These are phyloP conservation scores for Zaprionus vittiger DNA, from an alignment of 1,140 invertebrate genomes.

Conservation along the genomic window DNA sequence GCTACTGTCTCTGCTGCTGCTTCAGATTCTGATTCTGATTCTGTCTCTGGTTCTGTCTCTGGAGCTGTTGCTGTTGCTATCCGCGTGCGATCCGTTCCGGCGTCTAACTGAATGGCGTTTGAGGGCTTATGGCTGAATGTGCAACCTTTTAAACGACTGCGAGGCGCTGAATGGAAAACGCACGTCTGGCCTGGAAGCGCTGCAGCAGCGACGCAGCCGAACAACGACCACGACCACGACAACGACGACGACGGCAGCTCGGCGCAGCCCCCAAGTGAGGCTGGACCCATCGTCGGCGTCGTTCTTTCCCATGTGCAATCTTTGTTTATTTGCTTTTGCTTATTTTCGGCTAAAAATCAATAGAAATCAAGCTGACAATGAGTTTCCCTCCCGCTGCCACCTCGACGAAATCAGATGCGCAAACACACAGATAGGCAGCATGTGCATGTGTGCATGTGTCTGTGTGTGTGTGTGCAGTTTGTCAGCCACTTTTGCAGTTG, in stretches of 20 bases:
- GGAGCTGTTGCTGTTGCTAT: conserved; percentile 4
- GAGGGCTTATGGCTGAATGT: conserved; percentile 80
- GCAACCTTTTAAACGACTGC: conserved; percentile 77
- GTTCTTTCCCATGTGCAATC: conserved; percentile 24
- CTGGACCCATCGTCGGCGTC: background rate
- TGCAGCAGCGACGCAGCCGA: conserved; percentile 16
- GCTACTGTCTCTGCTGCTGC: background rate
- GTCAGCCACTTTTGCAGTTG: conserved; percentile 43
- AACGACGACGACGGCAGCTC: background rate
- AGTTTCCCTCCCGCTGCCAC: background rate
- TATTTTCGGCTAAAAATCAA: conserved; percentile 47
- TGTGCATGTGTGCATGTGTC: background rate
- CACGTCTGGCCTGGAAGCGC: conserved; percentile 61
- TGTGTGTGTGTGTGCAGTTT: conserved; percentile 8
- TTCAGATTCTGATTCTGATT: background rate
- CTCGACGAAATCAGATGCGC: conserved; percentile 15
- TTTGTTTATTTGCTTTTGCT: conserved; percentile 48
- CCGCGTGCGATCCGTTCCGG: conserved; percentile 74
- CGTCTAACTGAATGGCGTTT: conserved; percentile 80
- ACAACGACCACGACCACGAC: background rate
- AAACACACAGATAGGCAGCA: background rate
- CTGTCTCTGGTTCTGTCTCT: background rate
- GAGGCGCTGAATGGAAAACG: conserved; percentile 82
- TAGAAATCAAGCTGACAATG: conserved; percentile 27
- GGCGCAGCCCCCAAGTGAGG: conserved; percentile 29